phyloP scores from a whole-genome alignment of 2,888 invertebrate genomes.

The Liodrosophila aerea region DNA sequence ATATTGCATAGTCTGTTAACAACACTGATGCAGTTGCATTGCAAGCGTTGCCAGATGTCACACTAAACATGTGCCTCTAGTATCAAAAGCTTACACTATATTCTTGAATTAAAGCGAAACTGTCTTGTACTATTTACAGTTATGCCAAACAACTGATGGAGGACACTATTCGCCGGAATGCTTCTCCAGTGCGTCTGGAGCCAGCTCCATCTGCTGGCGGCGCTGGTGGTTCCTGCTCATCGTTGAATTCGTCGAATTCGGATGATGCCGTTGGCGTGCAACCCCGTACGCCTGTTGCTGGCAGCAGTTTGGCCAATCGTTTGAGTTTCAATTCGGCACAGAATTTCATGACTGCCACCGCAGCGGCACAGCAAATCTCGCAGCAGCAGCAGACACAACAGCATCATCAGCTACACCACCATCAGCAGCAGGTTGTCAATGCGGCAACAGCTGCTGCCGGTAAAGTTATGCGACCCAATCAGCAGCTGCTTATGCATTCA shows the following conservation, averaged over 20 bases:
- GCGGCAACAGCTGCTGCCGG: slow-evolving; percentile 78
- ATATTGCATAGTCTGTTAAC: too few species aligned
- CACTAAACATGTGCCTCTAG: background rate
- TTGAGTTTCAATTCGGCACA: slow-evolving; percentile 81
- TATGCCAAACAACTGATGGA: slow-evolving; percentile 96
- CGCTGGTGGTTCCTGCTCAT: slow-evolving; percentile 88
- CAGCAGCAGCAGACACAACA: slow-evolving; percentile 63
- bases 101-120: background rate
- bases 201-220: slow-evolving; percentile 82
- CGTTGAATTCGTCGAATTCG: slow-evolving; percentile 89
- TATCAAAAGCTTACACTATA: background rate
- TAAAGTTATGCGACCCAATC: slow-evolving; percentile 80
- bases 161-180: slow-evolving; percentile 96
- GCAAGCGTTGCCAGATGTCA: too few species aligned
- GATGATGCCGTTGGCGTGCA: slow-evolving; percentile 79
- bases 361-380: slow-evolving; percentile 73
- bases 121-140: slow-evolving; percentile 82
- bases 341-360: slow-evolving; percentile 80
- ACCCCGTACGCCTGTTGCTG: slow-evolving; percentile 75
- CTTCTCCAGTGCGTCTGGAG: slow-evolving; percentile 92
- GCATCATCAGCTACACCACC: slow-evolving; percentile 47
- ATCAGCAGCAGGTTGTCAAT: slow-evolving; percentile 53
- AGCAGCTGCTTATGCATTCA: slow-evolving; percentile 87
- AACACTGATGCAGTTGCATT: too few species aligned
- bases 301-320: slow-evolving; percentile 78